phyloP scores from a whole-genome alignment of 2,888 invertebrate genomes.

The Andrena bicolor region DNA sequence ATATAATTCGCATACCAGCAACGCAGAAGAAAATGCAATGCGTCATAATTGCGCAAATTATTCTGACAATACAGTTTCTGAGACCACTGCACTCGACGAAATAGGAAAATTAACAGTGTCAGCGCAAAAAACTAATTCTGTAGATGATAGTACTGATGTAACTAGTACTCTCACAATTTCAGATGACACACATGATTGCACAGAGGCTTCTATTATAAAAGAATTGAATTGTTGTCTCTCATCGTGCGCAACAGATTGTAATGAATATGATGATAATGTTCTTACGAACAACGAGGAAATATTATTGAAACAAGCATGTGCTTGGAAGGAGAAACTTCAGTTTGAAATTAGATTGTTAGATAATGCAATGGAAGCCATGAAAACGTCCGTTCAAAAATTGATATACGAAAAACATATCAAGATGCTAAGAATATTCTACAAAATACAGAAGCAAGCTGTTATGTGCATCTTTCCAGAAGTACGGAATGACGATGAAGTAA shows the following conservation, averaged over 20 bases:
- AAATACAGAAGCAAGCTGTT: slow-evolving; percentile 78
- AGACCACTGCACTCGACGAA: not conserved
- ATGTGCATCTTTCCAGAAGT: slow-evolving; percentile 79
- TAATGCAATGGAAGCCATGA: slow-evolving; percentile 45
- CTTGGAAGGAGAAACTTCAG: slow-evolving; percentile 77
- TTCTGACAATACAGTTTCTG: slow-evolving; percentile 11
- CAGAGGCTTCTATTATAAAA: slow-evolving; percentile 5
- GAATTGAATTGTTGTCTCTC: slow-evolving; percentile 37
- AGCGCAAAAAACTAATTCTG: not conserved
- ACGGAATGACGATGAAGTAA: slow-evolving; percentile 76
- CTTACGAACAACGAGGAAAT: slow-evolving; percentile 41
- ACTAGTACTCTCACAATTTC: not conserved
- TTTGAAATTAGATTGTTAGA: slow-evolving; percentile 75
- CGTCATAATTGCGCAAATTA: not conserved
- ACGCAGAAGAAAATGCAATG: not conserved
- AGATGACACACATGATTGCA: not conserved
- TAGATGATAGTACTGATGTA: not conserved
- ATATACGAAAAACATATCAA: slow-evolving; percentile 68
- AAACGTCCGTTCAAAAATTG: slow-evolving; percentile 56
- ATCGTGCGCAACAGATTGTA: slow-evolving; percentile 6
- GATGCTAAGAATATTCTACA: slow-evolving; percentile 71
- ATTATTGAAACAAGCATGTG: slow-evolving; percentile 58
- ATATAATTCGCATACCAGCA: slow-evolving; percentile 37
- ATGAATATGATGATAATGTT: not conserved
- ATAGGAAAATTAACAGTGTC: not conserved